These are phyloP conservation scores for Drosophila bipectinata DNA, from an alignment of 1,140 invertebrate species.

Conservation along the genomic window DNA sequence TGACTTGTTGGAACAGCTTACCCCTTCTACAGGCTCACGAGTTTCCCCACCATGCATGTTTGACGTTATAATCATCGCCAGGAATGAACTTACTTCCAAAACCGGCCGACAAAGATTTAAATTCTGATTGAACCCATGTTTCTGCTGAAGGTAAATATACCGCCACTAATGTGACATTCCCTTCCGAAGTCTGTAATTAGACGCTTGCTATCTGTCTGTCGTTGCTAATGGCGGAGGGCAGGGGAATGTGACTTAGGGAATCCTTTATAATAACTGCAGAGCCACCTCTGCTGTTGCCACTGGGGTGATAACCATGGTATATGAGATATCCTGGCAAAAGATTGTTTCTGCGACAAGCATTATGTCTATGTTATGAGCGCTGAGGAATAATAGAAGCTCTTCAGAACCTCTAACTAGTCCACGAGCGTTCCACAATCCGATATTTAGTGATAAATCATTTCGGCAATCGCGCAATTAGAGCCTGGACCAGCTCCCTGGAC, in stretches of 20 bases:
- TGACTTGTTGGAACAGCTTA: too few species aligned
- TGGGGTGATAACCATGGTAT: slow-evolving; percentile 3
- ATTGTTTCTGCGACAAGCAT: too few species aligned
- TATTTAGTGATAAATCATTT: slow-evolving; percentile 4
- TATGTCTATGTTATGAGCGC: too few species aligned
- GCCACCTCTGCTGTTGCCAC: slow-evolving; percentile 1
- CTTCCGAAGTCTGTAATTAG: background rate
- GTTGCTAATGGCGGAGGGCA: background rate
- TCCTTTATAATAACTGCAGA: slow-evolving; percentile 2
- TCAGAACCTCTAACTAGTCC: too few species aligned
- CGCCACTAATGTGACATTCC: background rate
- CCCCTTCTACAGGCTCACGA: too few species aligned
- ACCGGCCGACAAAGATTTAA: background rate
- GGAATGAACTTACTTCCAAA: slow-evolving; percentile 4
- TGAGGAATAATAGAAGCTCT: too few species aligned
- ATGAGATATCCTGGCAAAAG: background rate
- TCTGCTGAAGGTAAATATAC: background rate
- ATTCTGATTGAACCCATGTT: background rate
- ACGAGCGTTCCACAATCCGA: too few species aligned
- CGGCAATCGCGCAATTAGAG: slow-evolving; percentile 9
- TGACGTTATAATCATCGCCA: background rate
- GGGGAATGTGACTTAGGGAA: background rate
- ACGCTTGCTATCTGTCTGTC: slow-evolving; percentile 1
- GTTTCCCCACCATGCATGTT: too few species aligned
- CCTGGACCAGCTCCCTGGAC: slow-evolving; percentile 11